Conservation (phyloP, 2,888 invertebrate species). For the Phalangium opilio region DNA sequence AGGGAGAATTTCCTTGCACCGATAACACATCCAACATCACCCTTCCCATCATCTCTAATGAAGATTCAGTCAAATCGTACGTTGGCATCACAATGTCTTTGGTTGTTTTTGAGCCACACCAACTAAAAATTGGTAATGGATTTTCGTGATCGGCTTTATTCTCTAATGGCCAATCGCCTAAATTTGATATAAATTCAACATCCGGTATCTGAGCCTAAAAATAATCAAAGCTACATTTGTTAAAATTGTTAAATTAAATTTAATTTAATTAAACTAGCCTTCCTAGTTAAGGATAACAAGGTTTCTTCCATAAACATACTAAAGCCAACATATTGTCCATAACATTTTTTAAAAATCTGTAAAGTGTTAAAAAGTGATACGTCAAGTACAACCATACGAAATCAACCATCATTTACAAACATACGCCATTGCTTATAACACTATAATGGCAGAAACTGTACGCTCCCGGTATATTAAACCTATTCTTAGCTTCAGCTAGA, state of each 20-base stretch:
- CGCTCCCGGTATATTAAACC: conserved; percentile 60
- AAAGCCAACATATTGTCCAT: conserved; percentile 87
- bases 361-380: conserved; percentile 4
- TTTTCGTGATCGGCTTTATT: conserved; percentile 27
- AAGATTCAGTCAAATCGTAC: conserved; percentile 83
- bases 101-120: conserved; percentile 80
- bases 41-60: conserved; percentile 81
- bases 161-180: conserved; percentile 87
- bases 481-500: conserved; percentile 46
- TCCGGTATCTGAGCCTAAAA: conserved; percentile 49
- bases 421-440: conserved; percentile 55
- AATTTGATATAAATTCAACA: conserved; percentile 74
- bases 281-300: conserved; percentile 60
- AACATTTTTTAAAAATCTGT: conserved; percentile 65
- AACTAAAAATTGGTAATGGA: conserved; percentile 71
- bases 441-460: conserved; percentile 81
- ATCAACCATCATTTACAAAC: background rate
- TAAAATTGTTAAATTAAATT: background rate
- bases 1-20: conserved; percentile 57
- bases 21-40: conserved; percentile 79
- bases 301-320: conserved; percentile 88
- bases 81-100: conserved; percentile 86
- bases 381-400: background rate
- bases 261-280: conserved; percentile 36
- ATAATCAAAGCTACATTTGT: background rate